These are phyloP conservation scores for Ptychodera flava DNA, from an alignment of 35 echinoderm and acorn worm genomes.

Conservation along the genomic window DNA sequence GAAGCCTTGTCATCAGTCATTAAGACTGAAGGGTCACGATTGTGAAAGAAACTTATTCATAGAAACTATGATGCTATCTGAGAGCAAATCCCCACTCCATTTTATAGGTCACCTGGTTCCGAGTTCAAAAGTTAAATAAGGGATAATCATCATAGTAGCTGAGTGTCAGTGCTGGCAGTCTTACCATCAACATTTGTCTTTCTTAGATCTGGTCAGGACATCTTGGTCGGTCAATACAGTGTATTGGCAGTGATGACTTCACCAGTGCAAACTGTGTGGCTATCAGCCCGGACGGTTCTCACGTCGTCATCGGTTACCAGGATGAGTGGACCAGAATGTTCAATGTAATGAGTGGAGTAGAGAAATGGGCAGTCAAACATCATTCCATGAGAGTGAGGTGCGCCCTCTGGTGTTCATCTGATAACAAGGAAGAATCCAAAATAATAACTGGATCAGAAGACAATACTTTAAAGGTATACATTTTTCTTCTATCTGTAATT, in stretches of 20 bases:
- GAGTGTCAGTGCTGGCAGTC: too few relatives aligned
- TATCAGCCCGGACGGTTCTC: constrained; percentile 50
- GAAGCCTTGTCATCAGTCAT: too few relatives aligned
- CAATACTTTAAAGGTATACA: constrained; percentile 52
- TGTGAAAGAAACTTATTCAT: too few relatives aligned
- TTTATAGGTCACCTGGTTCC: too few relatives aligned
- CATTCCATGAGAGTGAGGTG: constrained; percentile 50
- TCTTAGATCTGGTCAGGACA: constrained; percentile 92
- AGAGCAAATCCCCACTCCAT: too few relatives aligned
- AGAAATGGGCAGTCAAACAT: constrained; percentile 21
- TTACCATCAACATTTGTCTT: neutral
- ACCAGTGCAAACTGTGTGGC: constrained; percentile 25
- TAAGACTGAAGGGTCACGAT: too few relatives aligned
- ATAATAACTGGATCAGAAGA: constrained; percentile 53
- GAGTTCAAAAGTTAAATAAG: too few relatives aligned
- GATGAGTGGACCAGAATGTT: constrained; percentile 38
- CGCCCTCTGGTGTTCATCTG: constrained; percentile 36
- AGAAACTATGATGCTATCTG: too few relatives aligned
- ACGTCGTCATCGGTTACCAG: constrained; percentile 68
- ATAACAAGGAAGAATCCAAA: neutral
- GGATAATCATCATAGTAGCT: too few relatives aligned
- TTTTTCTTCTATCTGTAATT: too few relatives aligned
- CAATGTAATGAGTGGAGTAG: constrained; percentile 29
- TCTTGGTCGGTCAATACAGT: constrained; percentile 51
- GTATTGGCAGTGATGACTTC: constrained; percentile 24